A percentile compares a stretch with the other conserved stretches of the same genome.
phyloP scores from a whole-genome alignment of 2,113 vertebrate species.

The Hypomesus transpacificus region DNA sequence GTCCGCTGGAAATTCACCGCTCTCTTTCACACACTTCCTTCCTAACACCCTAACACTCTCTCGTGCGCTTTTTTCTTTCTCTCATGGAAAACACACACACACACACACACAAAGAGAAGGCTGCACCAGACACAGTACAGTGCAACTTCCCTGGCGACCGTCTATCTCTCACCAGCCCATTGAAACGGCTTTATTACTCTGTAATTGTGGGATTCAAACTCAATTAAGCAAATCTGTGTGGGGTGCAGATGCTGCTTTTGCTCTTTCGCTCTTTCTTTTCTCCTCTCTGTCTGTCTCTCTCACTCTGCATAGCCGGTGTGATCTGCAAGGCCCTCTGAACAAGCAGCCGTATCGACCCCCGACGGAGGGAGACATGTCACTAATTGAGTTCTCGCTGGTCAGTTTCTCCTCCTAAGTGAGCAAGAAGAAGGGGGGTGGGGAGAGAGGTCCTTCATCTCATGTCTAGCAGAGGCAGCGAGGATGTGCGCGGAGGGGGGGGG shows the following conservation, averaged over 20 bases:
- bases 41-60: conserved; percentile 18
- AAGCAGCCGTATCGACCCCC: conserved; percentile 42
- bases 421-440: conserved; percentile 69
- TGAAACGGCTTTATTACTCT: conserved; percentile 68
- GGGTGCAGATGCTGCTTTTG: conserved; percentile 74
- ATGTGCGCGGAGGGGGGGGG: conserved; percentile 45
- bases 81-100: conserved; percentile 21
- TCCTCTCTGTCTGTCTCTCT: conserved; percentile 43
- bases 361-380: conserved; percentile 63
- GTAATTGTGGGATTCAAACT: conserved; percentile 73
- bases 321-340: conserved; percentile 39
- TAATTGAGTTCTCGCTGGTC: conserved; percentile 80
- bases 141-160: conserved; percentile 35
- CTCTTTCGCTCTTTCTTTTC: conserved; percentile 30
- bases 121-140: conserved; percentile 48
- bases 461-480: conserved; percentile 47
- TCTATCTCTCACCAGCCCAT: conserved; percentile 49
- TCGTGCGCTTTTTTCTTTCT: background rate
- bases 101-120: conserved; percentile 25
- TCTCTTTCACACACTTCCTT: conserved; percentile 32
- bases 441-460: conserved; percentile 62
- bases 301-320: conserved; percentile 46
- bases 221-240: conserved; percentile 79
- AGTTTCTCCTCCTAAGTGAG: conserved; percentile 84
- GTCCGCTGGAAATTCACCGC: conserved; percentile 60